Percentiles rank a stretch among this genome's conserved stretches.
These are phyloP conservation scores for Gadus macrocephalus DNA, from an alignment of 2,113 vertebrate genomes.

Conservation along the genomic window DNA sequence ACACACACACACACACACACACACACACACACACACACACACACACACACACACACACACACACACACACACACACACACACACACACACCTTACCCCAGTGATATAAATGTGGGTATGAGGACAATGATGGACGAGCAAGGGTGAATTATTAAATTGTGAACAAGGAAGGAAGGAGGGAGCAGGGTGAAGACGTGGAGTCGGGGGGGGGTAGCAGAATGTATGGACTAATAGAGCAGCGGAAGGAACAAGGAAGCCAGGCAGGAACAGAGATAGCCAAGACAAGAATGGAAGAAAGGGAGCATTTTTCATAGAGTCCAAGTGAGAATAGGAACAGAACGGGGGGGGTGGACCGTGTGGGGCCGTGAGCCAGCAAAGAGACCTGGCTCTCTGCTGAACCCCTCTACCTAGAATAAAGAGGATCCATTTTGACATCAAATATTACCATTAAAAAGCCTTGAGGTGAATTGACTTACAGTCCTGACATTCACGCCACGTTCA, in stretches of 20 bases:
- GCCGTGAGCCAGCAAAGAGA: too few species aligned
- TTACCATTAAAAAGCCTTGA: not conserved
- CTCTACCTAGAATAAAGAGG: conserved; percentile 6
- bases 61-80: too few species aligned
- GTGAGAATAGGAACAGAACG: not conserved
- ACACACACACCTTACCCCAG: not conserved
- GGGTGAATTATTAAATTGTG: not conserved
- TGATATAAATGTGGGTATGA: conserved; percentile 1
- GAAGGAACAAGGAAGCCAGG: not conserved
- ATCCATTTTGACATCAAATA: conserved; percentile 19
- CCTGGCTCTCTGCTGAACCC: not conserved
- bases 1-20: conserved; percentile 4
- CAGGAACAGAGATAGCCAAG: not conserved
- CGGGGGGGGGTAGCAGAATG: not conserved
- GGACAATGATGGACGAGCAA: not conserved
- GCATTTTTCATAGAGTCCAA: not conserved
- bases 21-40: not conserved
- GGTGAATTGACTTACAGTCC: conserved; percentile 25
- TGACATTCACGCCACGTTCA: too few species aligned
- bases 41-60: too few species aligned
- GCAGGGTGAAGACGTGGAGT: not conserved
- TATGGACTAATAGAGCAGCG: not conserved
- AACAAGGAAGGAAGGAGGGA: not conserved
- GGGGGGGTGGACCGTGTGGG: not conserved
- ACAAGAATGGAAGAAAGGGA: not conserved